Evolutionary conservation across 2,797 vertebrate species (phyloP).

Genomic region (Scyliorhinus canicula): DNA sequence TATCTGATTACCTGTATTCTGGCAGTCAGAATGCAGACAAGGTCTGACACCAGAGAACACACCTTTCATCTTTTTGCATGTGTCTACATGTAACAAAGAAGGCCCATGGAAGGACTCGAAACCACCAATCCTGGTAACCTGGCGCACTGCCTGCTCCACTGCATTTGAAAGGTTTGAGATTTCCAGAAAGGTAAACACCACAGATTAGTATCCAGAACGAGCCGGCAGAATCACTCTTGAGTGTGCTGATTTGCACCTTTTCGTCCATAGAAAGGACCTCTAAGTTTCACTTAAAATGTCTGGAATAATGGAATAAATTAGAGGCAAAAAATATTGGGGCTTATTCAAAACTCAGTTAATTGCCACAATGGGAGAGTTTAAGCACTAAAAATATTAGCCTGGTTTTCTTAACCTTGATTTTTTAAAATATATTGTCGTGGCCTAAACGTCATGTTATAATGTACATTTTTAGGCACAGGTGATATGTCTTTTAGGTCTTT

Average conservation of each 20-base stretch:
- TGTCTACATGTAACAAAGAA: constrained; percentile 17
- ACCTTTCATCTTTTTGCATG: neutral
- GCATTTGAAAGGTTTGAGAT: neutral
- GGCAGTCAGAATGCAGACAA: constrained; percentile 13
- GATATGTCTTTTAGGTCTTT: no score
- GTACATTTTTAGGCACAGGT: no score
- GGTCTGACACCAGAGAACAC: neutral
- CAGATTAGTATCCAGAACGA: neutral
- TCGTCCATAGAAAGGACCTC: neutral
- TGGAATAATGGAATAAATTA: neutral
- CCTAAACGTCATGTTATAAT: no score
- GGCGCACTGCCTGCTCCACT: constrained; percentile 4
- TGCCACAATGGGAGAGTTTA: neutral
- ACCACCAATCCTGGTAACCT: neutral
- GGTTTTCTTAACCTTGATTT: neutral
- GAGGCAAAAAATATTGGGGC: neutral
- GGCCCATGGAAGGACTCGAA: neutral
- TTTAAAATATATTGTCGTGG: neutral
- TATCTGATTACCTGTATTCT: neutral
- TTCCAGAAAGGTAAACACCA: neutral
- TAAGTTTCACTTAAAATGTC: neutral
- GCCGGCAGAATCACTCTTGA: no score
- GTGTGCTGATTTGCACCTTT: neutral
- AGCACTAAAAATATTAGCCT: no score
- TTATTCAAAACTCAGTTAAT: neutral